Base-by-base conservation (phyloP, 2,113 vertebrate genomes). In the Podiceps cristatus region DNA sequence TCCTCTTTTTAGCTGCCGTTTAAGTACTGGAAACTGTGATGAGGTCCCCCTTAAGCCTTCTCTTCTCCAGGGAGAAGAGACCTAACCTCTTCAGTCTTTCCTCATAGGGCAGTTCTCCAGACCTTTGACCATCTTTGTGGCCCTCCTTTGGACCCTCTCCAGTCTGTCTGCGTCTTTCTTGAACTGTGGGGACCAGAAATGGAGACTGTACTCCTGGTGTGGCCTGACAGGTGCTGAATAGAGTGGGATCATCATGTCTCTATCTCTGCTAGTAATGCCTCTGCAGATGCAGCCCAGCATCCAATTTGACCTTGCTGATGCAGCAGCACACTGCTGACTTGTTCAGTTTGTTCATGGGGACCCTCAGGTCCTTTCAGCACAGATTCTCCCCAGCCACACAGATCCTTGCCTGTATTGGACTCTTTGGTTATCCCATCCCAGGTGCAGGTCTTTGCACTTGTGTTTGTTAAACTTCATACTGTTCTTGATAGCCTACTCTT, bases 91-190 rank as follows among this genome's bases (percentile, higher is more conserved):
- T 86, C 66, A 53, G 33, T 37, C 27, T 64, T 69, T 74, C 16
- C 7, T n/a, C 44, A n/a, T 0, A 42, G 7, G 6, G 10, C 18
- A 33, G 4, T 37, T 47, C 55, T 85, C 63, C 56, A 80, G 17
- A 8, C 3, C 5, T 35, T 55, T 60, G 13, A 45, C n/a, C 31
- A 18, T 18, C 10, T 59, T 18, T 53, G 22, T 42, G 28, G 4
- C 18, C 17, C 17, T 71, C 4, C 27, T 76, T 81, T 44, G 52
- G 52, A 62, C 7, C 17, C 5, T 89, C 15, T 56, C 4, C 19
- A n/a, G 10, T 18, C 10, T 60, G 7, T 60, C 14, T 0, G 0
- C 10, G 2, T 33, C 45, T 59, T 47, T 45, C 53, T 37, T 64
- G 37, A 53, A 23, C 23, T 59, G 4, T 50, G 7, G 11, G 31